Percentiles rank a stretch among this genome's conserved stretches.
These are phyloP conservation scores for Pecten maximus DNA, from an alignment of 2,888 invertebrate species.

Conservation along the genomic window DNA sequence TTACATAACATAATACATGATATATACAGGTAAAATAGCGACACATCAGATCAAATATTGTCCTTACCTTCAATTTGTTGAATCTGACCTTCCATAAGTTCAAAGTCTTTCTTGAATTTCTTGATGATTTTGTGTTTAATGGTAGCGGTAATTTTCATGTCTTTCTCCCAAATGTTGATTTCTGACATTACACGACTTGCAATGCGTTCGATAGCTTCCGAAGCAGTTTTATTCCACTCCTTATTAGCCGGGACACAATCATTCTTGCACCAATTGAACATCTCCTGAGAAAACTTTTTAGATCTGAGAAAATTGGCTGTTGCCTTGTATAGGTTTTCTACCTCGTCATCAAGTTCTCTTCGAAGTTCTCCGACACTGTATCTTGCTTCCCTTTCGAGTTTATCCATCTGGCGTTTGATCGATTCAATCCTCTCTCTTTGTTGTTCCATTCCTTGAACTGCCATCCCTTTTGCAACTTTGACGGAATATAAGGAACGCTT, in stretches of 20 bases:
- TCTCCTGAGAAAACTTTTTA: conserved; percentile 17
- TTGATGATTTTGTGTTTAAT: conserved; percentile 69
- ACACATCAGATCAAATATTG: too few relatives aligned
- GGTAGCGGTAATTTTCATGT: conserved; percentile 63
- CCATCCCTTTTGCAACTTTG: conserved; percentile 70
- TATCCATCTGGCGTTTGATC: conserved; percentile 58
- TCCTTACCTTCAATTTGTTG: conserved; percentile 72
- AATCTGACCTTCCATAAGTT: conserved; percentile 76
- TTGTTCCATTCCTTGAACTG: conserved; percentile 65
- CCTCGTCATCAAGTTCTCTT: conserved; percentile 52
- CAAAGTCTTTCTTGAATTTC: conserved; percentile 74
- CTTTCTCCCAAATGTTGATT: conserved; percentile 74
- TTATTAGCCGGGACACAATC: conserved; percentile 53
- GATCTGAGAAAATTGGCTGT: conserved; percentile 44
- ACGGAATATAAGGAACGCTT: conserved; percentile 70
- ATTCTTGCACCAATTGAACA: conserved; percentile 39
- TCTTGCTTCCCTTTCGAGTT: conserved; percentile 58
- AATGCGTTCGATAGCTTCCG: conserved; percentile 64
- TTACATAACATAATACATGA: too few relatives aligned
- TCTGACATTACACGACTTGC: conserved; percentile 67
- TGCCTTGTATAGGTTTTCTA: conserved; percentile 30
- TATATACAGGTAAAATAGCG: too few relatives aligned
- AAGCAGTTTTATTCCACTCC: conserved; percentile 63
- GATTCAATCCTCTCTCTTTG: conserved; percentile 57
- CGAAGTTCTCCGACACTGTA: conserved; percentile 64